Conservation (phyloP, 1,140 invertebrate genomes). For the Caenorhabditis remanei region DNA sequence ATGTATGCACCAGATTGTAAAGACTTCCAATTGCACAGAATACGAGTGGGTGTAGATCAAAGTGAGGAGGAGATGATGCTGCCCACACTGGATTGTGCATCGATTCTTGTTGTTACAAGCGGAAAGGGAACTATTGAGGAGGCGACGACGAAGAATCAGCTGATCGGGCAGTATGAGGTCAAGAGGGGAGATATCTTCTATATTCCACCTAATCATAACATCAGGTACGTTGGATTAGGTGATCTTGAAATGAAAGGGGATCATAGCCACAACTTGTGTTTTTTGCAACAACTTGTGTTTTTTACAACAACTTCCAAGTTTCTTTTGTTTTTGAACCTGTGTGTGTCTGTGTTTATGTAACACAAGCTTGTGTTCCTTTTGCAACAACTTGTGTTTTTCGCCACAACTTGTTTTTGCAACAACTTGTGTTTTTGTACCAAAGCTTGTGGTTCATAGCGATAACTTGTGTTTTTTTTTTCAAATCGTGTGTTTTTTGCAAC, state of each 20-base stretch:
- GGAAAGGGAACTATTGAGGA: conserved; percentile 68
- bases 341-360: too few relatives aligned
- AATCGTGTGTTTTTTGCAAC: too few relatives aligned
- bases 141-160: background rate
- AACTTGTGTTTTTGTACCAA: too few relatives aligned
- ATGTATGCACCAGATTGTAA: conserved; percentile 76
- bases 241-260: background rate
- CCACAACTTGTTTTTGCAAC: too few relatives aligned
- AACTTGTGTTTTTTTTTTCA: too few relatives aligned
- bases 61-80: conserved; percentile 46
- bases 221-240: conserved; percentile 3
- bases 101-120: conserved; percentile 71
- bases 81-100: conserved; percentile 72
- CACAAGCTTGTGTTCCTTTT: too few relatives aligned
- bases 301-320: too few relatives aligned
- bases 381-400: background rate
- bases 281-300: background rate
- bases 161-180: conserved; percentile 48
- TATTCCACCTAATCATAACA: conserved; percentile 66
- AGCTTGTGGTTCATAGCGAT: too few relatives aligned
- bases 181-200: conserved; percentile 73
- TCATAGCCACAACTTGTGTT: too few relatives aligned
- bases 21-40: conserved; percentile 75
- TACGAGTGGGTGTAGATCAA: conserved; percentile 64
- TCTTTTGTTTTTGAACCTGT: too few relatives aligned